Conservation (phyloP, 2,113 vertebrate species). For the Melanerpes aurifrons region DNA sequence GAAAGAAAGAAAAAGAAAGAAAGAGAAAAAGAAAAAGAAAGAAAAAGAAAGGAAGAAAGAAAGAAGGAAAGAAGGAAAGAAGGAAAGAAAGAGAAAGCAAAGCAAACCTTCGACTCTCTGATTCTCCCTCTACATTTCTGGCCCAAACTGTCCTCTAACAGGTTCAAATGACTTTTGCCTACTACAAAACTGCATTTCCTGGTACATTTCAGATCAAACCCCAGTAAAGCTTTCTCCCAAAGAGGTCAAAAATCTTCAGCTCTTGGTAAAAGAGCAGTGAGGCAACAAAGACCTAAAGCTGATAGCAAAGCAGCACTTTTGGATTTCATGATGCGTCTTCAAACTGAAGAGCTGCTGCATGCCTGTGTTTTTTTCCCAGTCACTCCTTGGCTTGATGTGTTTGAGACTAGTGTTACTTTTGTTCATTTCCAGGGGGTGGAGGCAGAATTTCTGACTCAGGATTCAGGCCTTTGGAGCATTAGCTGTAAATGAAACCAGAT, state of each 20-base stretch:
- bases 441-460: slow-evolving; percentile 18
- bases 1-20: too few species aligned
- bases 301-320: background rate
- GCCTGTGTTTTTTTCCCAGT: background rate
- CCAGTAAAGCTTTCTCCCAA: background rate
- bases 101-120: background rate
- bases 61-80: too few species aligned
- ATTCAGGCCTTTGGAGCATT: slow-evolving; percentile 16
- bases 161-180: slow-evolving; percentile 14
- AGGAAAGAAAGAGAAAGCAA: background rate
- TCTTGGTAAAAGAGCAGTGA: background rate
- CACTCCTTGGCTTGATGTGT: background rate
- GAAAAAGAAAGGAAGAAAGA: too few species aligned
- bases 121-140: background rate
- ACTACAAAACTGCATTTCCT: background rate
- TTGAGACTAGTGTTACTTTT: slow-evolving; percentile 16
- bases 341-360: background rate
- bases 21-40: too few species aligned
- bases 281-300: background rate
- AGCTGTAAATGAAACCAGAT: slow-evolving; percentile 64
- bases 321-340: background rate
- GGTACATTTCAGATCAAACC: background rate
- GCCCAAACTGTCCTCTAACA: background rate
- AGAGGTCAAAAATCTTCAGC: background rate
- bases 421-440: background rate